Percentiles rank a stretch among this genome's conserved stretches.
These are phyloP conservation scores for Drosophila eohydei DNA, from an alignment of 2,888 invertebrate genomes.

Conservation along the genomic window DNA sequence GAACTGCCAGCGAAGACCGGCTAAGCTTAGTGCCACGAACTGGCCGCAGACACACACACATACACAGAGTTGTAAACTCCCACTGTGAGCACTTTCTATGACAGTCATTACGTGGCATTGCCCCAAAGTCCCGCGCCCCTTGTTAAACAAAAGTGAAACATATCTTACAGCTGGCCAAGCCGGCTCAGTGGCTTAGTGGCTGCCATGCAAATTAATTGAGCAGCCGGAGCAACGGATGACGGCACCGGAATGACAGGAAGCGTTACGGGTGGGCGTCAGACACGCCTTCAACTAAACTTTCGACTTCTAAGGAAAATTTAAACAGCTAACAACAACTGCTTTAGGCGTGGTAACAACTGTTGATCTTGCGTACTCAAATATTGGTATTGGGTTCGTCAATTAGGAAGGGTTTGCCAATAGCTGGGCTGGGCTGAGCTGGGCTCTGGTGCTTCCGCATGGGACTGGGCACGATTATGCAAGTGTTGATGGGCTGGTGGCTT, in stretches of 20 bases:
- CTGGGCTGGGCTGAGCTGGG: background rate
- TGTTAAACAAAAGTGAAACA: constrained; percentile 48
- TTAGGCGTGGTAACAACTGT: background rate
- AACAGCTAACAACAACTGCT: background rate
- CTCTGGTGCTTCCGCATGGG: constrained; percentile 32
- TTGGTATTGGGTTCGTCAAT: background rate
- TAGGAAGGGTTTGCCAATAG: constrained; percentile 2
- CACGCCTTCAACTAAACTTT: constrained; percentile 26
- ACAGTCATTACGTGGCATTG: constrained; percentile 47
- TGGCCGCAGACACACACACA: constrained; percentile 9
- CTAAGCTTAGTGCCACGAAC: constrained; percentile 26
- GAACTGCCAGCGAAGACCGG: constrained; percentile 51
- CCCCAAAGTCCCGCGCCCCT: background rate
- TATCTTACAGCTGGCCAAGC: constrained; percentile 56
- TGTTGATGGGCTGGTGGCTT: constrained; percentile 15
- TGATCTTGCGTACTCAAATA: background rate
- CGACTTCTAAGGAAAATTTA: constrained; percentile 16
- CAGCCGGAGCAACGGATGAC: constrained; percentile 44
- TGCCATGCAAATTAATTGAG: constrained; percentile 70
- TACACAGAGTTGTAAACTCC: constrained; percentile 29
- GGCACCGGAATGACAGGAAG: constrained; percentile 58
- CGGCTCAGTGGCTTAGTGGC: constrained; percentile 56
- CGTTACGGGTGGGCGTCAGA: constrained; percentile 29
- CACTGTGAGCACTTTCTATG: constrained; percentile 54
- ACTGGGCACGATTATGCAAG: constrained; percentile 30